Evolutionary conservation across 37 sponge, comb jelly and placozoan species (phyloP), one percentile per base, ranked within the genome.

Genomic region (Geodia barretti): DNA sequence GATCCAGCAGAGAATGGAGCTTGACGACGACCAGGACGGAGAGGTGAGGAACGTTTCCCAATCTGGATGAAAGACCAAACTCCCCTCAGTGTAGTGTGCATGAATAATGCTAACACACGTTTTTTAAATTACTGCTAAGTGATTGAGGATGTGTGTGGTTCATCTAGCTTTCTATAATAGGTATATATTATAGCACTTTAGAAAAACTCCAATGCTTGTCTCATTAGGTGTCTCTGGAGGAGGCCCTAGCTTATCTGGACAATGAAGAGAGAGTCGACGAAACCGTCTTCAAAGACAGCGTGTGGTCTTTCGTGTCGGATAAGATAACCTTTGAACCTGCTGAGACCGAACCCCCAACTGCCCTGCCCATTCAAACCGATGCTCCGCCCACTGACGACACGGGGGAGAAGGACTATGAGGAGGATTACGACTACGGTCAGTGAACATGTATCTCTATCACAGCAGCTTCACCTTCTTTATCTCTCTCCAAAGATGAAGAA

Each of bases 11-110:
- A 54, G 75, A 26, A 11, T 42, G 32, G 92, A 93, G 31, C 77
- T 96, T 1, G 94, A 93, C 75, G 78, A 80, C 40, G 86, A 93
- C 78, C 66, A 68, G 30, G 84, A 93, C 87, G 94, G 89, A 35
- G 75, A 65, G 9, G 94, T 88, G 34, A 65, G 66, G 33, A 47
- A 79, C n/a, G n/a, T n/a, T n/a, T n/a, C n/a, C n/a, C n/a, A n/a
- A n/a, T n/a, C n/a, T n/a, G n/a, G n/a, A n/a, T n/a, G n/a, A n/a
- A n/a, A n/a, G n/a, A n/a, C n/a, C n/a, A n/a, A n/a, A n/a, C n/a
- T n/a, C n/a, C n/a, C n/a, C n/a, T n/a, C n/a, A n/a, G n/a, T n/a
- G n/a, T n/a, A n/a, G n/a, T n/a, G n/a, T n/a, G n/a, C n/a, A n/a
- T n/a, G n/a, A n/a, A n/a, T n/a, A n/a, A n/a, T n/a, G n/a, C n/a